A percentile compares a stretch with the other conserved stretches of the same genome.
Evolutionary conservation across 2,888 invertebrate species (phyloP).

Genomic region (Macrophya alboannulata): DNA sequence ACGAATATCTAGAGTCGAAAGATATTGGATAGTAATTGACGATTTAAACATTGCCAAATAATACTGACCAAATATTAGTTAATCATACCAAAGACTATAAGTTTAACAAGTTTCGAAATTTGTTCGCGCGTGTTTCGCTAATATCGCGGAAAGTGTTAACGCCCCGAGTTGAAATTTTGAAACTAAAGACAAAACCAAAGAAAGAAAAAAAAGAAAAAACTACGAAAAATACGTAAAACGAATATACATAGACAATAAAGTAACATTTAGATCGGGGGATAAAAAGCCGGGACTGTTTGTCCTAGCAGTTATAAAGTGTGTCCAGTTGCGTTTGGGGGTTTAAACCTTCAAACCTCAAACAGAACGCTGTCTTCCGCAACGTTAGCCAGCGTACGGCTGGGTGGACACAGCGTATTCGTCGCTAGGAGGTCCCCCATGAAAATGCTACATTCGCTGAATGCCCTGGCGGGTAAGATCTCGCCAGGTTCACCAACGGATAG

Average conservation of each 20-base stretch:
- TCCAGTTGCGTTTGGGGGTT: slow-evolving; percentile 67
- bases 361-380: slow-evolving; percentile 69
- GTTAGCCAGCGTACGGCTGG: slow-evolving; percentile 66
- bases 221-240: neutral
- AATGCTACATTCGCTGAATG: slow-evolving; percentile 94
- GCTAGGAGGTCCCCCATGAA: slow-evolving; percentile 77
- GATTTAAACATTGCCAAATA: slow-evolving; percentile 32
- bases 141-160: slow-evolving; percentile 4
- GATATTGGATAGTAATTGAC: neutral
- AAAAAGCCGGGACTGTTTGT: slow-evolving; percentile 16
- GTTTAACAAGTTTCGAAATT: neutral
- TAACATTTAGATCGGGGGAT: neutral
- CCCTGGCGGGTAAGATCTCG: slow-evolving; percentile 94
- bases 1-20: slow-evolving; percentile 42
- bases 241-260: slow-evolving; percentile 2
- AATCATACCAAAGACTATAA: slow-evolving; percentile 18
- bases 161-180: neutral
- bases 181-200: neutral
- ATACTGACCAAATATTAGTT: slow-evolving; percentile 37
- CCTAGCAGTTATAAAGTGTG: slow-evolving; percentile 52
- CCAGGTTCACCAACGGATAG: slow-evolving; percentile 87
- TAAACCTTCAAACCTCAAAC: slow-evolving; percentile 67
- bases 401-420: slow-evolving; percentile 69
- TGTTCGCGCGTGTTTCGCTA: slow-evolving; percentile 1
- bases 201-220: neutral